Conservation (phyloP, 1,140 invertebrate species). For the Grapholita molesta region DNA sequence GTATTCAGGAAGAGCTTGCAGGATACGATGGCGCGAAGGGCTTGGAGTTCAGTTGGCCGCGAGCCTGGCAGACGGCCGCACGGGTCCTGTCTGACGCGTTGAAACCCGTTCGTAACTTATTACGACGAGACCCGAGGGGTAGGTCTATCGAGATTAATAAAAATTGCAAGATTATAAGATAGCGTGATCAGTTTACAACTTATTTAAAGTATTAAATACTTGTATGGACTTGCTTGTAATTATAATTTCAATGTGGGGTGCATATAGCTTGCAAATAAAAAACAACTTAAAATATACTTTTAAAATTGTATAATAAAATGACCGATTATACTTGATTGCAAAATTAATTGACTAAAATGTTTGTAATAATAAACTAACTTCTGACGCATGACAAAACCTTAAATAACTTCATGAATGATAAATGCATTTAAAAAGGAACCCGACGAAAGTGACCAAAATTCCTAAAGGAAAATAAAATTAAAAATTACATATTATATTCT, state of each 20-base stretch:
- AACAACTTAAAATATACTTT: no score
- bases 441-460: no score
- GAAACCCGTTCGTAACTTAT: constrained; percentile 51
- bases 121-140: constrained; percentile 39
- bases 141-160: neutral
- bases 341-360: no score
- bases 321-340: no score
- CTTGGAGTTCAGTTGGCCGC: constrained; percentile 56
- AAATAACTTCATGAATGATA: no score
- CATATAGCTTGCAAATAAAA: no score
- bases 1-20: constrained; percentile 22
- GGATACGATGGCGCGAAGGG: constrained; percentile 52
- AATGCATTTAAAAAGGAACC: no score
- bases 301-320: no score
- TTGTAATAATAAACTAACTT: no score
- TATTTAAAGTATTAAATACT: neutral
- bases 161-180: neutral
- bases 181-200: neutral
- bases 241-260: neutral
- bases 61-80: constrained; percentile 48
- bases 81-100: constrained; percentile 27
- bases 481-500: no score
- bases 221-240: neutral
- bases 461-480: no score
- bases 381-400: no score